Evolutionary conservation across 2,888 invertebrate genomes (phyloP).

Genomic region (Andrena trimmerana): DNA sequence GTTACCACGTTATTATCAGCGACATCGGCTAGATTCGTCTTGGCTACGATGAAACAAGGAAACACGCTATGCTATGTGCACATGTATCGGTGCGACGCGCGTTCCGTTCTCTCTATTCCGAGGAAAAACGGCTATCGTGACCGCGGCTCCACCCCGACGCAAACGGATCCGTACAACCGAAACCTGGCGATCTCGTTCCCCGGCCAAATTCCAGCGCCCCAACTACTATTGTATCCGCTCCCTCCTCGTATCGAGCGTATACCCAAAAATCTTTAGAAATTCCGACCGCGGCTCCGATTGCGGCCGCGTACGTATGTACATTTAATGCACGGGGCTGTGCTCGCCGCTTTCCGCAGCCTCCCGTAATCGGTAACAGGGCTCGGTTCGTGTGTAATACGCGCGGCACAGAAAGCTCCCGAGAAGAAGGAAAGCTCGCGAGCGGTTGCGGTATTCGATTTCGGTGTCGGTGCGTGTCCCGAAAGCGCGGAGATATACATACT

Average conservation of each 20-base stretch:
- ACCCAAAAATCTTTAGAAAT: slow-evolving; percentile 79
- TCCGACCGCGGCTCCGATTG: slow-evolving; percentile 42
- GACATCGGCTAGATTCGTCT: slow-evolving; percentile 29
- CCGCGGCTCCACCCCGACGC: not conserved
- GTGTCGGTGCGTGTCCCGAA: slow-evolving; percentile 4
- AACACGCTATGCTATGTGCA: slow-evolving; percentile 25
- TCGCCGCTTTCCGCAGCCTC: not conserved
- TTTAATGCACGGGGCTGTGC: not conserved
- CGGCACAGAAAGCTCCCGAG: slow-evolving; percentile 18
- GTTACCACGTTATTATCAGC: slow-evolving; percentile 50
- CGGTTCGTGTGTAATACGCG: slow-evolving; percentile 5
- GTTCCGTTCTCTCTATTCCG: not conserved
- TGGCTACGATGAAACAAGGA: slow-evolving; percentile 53
- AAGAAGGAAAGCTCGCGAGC: slow-evolving; percentile 47
- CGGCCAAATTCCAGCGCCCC: not conserved
- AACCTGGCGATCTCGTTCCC: slow-evolving; percentile 38
- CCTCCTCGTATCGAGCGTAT: slow-evolving; percentile 56
- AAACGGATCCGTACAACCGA: not conserved
- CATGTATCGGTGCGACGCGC: slow-evolving; percentile 8
- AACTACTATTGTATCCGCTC: not conserved
- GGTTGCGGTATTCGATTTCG: slow-evolving; percentile 15
- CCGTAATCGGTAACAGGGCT: not conserved
- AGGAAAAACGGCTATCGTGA: slow-evolving; percentile 5
- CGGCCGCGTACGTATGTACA: slow-evolving; percentile 11
- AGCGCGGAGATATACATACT: slow-evolving; percentile 51